Evolutionary conservation across 1,140 invertebrate genomes (phyloP).

Genomic region (Formica exsecta): DNA sequence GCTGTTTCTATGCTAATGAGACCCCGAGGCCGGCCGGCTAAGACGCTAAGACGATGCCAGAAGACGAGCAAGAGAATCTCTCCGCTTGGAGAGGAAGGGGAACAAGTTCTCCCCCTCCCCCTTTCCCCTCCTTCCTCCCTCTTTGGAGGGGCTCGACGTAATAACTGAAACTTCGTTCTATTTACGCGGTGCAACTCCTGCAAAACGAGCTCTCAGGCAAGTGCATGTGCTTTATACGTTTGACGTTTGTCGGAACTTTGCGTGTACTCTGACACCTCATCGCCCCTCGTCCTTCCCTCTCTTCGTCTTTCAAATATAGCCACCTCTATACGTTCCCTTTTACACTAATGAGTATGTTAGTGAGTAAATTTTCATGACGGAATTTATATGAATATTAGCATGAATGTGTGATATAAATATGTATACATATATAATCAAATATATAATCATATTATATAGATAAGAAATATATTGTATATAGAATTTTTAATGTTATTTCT

Average conservation of each 20-base stretch:
- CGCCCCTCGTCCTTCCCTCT: background rate
- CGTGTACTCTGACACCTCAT: constrained; percentile 9
- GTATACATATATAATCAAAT: background rate
- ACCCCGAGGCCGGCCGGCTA: constrained; percentile 49
- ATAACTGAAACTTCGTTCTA: constrained; percentile 59
- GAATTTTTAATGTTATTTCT: background rate
- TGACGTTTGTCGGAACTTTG: constrained; percentile 40
- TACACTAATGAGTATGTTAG: background rate
- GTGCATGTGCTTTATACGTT: constrained; percentile 44
- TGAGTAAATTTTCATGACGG: background rate
- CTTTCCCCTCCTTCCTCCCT: background rate
- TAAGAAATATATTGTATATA: background rate
- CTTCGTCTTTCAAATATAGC: background rate
- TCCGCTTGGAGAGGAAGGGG: constrained; percentile 1
- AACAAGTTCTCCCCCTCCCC: background rate
- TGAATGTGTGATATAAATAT: background rate
- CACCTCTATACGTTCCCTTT: background rate
- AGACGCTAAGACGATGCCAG: constrained; percentile 25
- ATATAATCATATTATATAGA: background rate
- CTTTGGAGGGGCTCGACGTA: constrained; percentile 38
- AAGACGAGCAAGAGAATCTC: constrained; percentile 5
- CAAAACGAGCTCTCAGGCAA: constrained; percentile 60
- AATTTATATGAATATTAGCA: constrained; percentile 4
- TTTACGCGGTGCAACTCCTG: constrained; percentile 45
- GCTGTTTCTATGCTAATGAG: constrained; percentile 86